A percentile compares a stretch with the other conserved stretches of the same genome.
Conservation (phyloP, 2,113 vertebrate species). For the Myiopsitta monachus region DNA sequence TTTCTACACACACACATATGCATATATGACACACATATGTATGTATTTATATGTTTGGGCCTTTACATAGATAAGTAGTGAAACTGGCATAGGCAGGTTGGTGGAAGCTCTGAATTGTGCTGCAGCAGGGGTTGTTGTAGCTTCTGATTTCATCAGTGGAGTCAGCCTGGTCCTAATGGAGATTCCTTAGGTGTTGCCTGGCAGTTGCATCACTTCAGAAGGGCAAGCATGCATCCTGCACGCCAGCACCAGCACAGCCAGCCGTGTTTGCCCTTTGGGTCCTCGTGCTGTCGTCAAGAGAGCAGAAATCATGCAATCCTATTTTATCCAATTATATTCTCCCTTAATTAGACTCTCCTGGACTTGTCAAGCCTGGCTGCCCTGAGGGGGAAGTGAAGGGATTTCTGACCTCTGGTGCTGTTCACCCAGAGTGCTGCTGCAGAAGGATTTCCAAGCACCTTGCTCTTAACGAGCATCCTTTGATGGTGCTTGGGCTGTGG, state of each 20-base stretch:
- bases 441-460: background rate
- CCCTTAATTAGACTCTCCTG: conserved; percentile 31
- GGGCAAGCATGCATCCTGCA: background rate
- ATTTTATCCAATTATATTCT: conserved; percentile 25
- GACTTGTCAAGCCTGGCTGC: background rate
- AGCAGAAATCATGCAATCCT: conserved; percentile 25
- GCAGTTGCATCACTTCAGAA: background rate
- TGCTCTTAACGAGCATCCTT: background rate
- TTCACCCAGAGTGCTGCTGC: background rate
- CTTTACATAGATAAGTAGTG: background rate
- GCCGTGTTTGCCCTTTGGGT: background rate
- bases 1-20: background rate
- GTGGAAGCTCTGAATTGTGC: background rate
- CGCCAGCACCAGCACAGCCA: background rate
- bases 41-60: fast-evolving
- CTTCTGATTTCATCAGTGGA: background rate
- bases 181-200: background rate
- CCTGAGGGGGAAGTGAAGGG: background rate
- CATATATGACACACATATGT: fast-evolving
- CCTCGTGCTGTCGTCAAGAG: background rate
- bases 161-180: background rate
- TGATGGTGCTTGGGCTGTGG: background rate
- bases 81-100: background rate
- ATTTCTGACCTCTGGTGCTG: background rate
- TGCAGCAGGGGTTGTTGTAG: background rate